Base-by-base conservation (phyloP, 2,888 invertebrate species). In the Synergus itoensis region DNA sequence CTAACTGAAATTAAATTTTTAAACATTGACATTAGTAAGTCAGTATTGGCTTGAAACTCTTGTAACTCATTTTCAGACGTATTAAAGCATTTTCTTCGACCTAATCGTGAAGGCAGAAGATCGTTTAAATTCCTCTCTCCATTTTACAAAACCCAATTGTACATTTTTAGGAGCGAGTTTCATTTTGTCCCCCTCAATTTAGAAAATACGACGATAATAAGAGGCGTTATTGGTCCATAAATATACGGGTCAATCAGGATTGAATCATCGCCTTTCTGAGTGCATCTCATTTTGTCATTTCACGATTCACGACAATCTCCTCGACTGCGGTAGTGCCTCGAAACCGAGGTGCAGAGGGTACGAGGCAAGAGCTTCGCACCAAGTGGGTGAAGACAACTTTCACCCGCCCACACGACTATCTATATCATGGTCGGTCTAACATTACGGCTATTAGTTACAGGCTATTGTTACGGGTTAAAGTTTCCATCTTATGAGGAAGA, bases 361-460 rank as follows among this genome's bases (percentile, higher is more conserved):
- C 73, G 28, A 48, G 73, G 48, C 73, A 62, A 73, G 43, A 73
- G 69, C 77, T 73, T 77, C 62, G 45, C 73, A 53, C 78, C 79
- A 80, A 85, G 80, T 80, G 86, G 86, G 87, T 84, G 85, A 87
- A 81, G 84, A 87, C 86, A 87, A 90, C 90, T 90, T 91, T 90
- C 90, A 90, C 90, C 86, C 89, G 86, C 90, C 89, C 87, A 90
- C 90, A 86, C 83, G 76, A 80, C 79, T 78, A 77, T 81, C 77
- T 80, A 73, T 77, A 80, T 78, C 67, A 75, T 67, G 77, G 73
- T 76, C 78, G 76, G 77, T 80, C 57, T 79, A 82, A 48, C 78
- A 80, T 84, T 80, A 83, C 75, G 73, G 21, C 62, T 82, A 87
- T 86, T 84, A 85, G 82, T 84, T 82, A 86, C 85, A 78, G 82